phyloP scores from a whole-genome alignment of 2,113 vertebrate species.

The Pyxicephalus adspersus region DNA sequence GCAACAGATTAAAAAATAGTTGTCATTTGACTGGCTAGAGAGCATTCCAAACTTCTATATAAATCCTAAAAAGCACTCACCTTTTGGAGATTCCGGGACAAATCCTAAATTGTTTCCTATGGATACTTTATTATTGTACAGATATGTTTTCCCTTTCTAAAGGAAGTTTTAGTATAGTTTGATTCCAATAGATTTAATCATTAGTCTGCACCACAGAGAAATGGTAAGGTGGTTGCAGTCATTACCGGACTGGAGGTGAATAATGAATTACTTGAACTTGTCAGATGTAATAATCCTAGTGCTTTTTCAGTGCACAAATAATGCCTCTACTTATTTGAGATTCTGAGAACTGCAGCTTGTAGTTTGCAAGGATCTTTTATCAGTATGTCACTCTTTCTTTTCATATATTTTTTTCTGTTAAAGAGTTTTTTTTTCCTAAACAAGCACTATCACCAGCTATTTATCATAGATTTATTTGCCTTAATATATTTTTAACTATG shows the following conservation, averaged over 20 bases:
- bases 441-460: background rate
- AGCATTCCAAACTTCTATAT: too few relatives aligned
- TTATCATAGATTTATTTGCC: background rate
- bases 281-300: slow-evolving; percentile 47
- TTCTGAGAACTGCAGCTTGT: background rate
- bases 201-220: slow-evolving; percentile 3
- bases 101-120: background rate
- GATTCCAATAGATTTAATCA: slow-evolving; percentile 15
- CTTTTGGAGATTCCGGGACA: too few relatives aligned
- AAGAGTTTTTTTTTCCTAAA: background rate
- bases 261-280: slow-evolving; percentile 47
- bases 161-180: slow-evolving; percentile 14
- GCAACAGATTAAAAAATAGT: too few relatives aligned
- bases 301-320: slow-evolving; percentile 38
- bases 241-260: slow-evolving; percentile 31
- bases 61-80: too few relatives aligned
- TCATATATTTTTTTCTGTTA: background rate
- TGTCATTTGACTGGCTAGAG: too few relatives aligned
- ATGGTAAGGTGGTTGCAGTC: slow-evolving; percentile 32
- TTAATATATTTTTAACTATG: background rate
- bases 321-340: slow-evolving; percentile 18
- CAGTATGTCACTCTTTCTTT: slow-evolving; percentile 5
- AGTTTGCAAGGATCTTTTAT: background rate
- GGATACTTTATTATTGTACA: slow-evolving; percentile 8
- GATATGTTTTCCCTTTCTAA: slow-evolving; percentile 43